These are phyloP conservation scores for Myotis findleyi DNA, from an alignment of 2,797 vertebrate genomes.

Conservation along the genomic window DNA sequence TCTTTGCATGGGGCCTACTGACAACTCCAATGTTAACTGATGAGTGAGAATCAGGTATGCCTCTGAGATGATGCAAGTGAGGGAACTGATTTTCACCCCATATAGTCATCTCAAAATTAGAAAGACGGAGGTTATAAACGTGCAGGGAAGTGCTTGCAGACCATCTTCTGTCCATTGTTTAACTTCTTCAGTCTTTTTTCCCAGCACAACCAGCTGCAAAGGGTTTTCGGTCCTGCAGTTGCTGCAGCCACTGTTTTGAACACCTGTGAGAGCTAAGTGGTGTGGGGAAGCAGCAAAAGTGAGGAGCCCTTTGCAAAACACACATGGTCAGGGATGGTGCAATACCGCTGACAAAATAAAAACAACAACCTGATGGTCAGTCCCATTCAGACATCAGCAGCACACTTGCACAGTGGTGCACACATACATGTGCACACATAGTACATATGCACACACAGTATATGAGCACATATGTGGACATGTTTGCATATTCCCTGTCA, in stretches of 20 bases:
- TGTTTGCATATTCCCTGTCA: background rate
- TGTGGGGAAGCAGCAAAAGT: fast-evolving
- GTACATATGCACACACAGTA: background rate
- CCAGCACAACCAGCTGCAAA: background rate
- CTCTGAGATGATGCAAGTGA: fast-evolving
- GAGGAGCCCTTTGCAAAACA: background rate
- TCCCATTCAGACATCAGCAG: background rate
- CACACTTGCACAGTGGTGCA: background rate
- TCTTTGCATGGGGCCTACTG: constrained; percentile 97
- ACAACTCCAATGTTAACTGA: constrained; percentile 96
- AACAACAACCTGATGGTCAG: fast-evolving
- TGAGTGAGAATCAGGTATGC: constrained; percentile 86
- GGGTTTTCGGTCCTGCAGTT: background rate
- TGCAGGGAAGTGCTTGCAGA: background rate
- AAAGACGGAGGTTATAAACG: background rate
- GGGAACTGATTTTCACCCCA: background rate
- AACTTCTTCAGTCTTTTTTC: background rate
- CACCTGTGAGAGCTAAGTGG: fast-evolving
- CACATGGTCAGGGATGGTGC: background rate
- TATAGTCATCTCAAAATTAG: background rate
- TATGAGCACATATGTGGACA: fast-evolving
- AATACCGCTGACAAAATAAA: background rate
- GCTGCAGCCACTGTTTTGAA: background rate
- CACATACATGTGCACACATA: no score
- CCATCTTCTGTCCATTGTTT: background rate